A percentile compares a stretch with the other conserved stretches of the same genome.
These are phyloP conservation scores for Cosmia pyralina DNA, from an alignment of 2,888 invertebrate genomes.

Conservation along the genomic window DNA sequence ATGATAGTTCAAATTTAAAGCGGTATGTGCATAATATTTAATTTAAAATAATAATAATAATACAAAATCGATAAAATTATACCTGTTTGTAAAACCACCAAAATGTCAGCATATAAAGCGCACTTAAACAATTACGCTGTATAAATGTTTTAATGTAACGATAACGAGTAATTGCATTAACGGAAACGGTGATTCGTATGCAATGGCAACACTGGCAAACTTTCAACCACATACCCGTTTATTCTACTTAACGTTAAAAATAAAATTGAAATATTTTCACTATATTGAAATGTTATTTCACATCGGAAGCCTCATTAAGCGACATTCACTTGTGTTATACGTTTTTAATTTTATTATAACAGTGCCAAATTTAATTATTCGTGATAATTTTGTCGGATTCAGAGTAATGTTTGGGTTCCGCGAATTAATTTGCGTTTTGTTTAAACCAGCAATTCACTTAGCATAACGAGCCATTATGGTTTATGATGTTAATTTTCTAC, in stretches of 20 bases:
- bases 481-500: conserved; percentile 51
- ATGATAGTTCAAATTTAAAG: too few relatives aligned
- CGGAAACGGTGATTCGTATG: conserved; percentile 70
- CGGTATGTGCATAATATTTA: not conserved
- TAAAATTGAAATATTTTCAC: conserved; percentile 66
- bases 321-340: conserved; percentile 62
- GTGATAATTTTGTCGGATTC: conserved; percentile 60
- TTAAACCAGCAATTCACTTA: conserved; percentile 59
- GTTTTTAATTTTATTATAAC: conserved; percentile 66
- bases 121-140: conserved; percentile 57
- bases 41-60: not conserved
- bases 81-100: conserved; percentile 14
- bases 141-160: conserved; percentile 59
- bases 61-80: not conserved
- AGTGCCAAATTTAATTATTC: conserved; percentile 62
- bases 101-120: conserved; percentile 33
- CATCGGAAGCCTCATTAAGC: conserved; percentile 63
- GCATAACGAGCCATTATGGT: conserved; percentile 61
- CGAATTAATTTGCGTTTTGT: conserved; percentile 66
- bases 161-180: conserved; percentile 64
- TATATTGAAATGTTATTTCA: conserved; percentile 62
- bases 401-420: conserved; percentile 58
- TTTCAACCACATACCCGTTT: conserved; percentile 71
- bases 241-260: conserved; percentile 70
- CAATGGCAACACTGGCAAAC: conserved; percentile 66